These are phyloP conservation scores for Lepidocyrtinus sp. DNA, from an alignment of 2,888 invertebrate species.

Conservation along the genomic window DNA sequence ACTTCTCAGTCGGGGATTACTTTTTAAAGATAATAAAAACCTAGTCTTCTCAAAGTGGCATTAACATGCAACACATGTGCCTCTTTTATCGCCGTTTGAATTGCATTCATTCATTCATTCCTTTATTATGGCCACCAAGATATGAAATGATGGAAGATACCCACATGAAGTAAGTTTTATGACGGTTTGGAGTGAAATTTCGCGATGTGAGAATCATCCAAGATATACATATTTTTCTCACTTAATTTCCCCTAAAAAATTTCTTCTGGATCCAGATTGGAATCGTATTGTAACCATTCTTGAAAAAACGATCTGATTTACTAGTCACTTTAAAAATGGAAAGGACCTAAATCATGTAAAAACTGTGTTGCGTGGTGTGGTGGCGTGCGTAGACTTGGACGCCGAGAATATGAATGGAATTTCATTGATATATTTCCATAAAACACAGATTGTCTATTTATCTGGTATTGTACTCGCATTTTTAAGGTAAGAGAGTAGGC, in stretches of 20 bases:
- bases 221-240: constrained; percentile 4
- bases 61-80: constrained; percentile 10
- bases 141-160: constrained; percentile 1
- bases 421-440: too few species aligned
- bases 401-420: too few species aligned
- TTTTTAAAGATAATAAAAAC: constrained; percentile 10
- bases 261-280: neutral
- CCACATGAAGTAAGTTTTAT: too few species aligned
- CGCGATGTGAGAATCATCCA: neutral
- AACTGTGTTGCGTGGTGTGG: constrained; percentile 17
- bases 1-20: constrained; percentile 4
- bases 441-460: constrained; percentile 29
- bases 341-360: neutral
- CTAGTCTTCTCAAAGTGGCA: too few species aligned
- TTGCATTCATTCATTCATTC: constrained; percentile 7
- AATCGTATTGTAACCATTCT: neutral
- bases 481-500: constrained; percentile 21
- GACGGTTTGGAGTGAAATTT: constrained; percentile 1
- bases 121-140: neutral
- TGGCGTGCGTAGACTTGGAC: too few species aligned
- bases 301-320: constrained; percentile 11
- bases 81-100: neutral
- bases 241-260: neutral
- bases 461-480: constrained; percentile 26
- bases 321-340: too few species aligned